Base-by-base conservation (phyloP, 2,888 invertebrate genomes). In the Chirona hameri region DNA sequence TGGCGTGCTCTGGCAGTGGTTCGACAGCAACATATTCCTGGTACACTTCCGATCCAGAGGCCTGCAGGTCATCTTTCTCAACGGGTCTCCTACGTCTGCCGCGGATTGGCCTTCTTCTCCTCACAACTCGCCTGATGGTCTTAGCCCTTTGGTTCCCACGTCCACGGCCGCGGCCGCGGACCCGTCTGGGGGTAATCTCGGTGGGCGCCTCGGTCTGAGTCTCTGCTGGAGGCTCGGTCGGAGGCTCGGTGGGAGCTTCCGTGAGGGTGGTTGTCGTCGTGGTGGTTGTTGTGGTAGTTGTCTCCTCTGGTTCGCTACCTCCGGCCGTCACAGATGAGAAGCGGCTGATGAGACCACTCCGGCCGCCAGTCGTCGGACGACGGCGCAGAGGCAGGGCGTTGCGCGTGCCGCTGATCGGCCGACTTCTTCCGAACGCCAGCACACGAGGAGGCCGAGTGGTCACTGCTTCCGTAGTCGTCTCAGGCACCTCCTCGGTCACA, bases 341-440 rank as follows among this genome's bases (percentile, higher is more conserved):
- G 18, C 48, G 52, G 15, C 48, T 52, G 5, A 48, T 48, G 4
- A 80, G 52, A 15, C 80, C 80, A 52, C 55, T 15, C 18, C 80
- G 15, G 4, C 52, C 15, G 14, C 52, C 80, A 9, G n/a, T 15
- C 14, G 29, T 55, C 0, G 52, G 52, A 1, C 52, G 24, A 27
- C 80, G 80, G 9, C 80, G 52, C 27, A 80, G 18, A 27, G 80
- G 80, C 15, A 80, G 29, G 4, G 52, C 55, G 18, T 80, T 80
- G 0, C 80, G 48, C 9, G 80, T 80, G 14, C 80, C 80, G 29
- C 52, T 29, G 15, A 9, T 14, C 4, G 52, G 18, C 7, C 80
- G 80, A 18, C 21, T 18, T 52, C 80, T 80, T 27, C 55, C 80
- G 31, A 80, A 80, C 5, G 80, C n/a, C 27, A 80, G 80, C 18